Conservation (phyloP, 2,888 invertebrate genomes). For the Caenorhabditis macrosperma region DNA sequence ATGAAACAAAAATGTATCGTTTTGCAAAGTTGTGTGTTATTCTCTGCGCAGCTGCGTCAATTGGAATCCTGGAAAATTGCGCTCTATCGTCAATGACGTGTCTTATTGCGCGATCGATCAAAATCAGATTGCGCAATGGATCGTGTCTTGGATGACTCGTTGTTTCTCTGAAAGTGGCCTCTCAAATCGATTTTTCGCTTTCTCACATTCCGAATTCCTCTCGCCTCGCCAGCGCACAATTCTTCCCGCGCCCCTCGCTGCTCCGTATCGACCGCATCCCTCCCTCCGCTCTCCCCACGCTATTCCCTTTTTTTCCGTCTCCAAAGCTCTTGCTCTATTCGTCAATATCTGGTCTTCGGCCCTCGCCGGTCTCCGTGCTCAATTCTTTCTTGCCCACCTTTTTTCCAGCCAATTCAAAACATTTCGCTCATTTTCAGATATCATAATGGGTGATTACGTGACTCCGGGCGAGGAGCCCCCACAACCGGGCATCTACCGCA, state of each 20-base stretch:
- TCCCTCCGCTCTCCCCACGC: slow-evolving; percentile 5
- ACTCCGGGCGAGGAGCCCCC: slow-evolving; percentile 58
- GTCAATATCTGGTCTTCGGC: slow-evolving; percentile 63
- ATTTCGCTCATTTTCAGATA: slow-evolving; percentile 2
- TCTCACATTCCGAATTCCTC: slow-evolving; percentile 9
- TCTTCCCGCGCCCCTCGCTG: slow-evolving; percentile 22
- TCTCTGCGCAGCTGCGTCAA: slow-evolving; percentile 21
- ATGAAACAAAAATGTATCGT: too few species aligned
- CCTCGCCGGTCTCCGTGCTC: slow-evolving; percentile 32
- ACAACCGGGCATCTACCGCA: slow-evolving; percentile 86
- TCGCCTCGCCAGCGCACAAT: neutral
- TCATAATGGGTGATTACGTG: slow-evolving; percentile 62
- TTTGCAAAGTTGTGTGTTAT: neutral
- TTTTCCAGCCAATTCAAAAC: neutral
- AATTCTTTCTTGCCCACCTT: neutral
- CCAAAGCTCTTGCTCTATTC: slow-evolving; percentile 1
- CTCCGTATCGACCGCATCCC: slow-evolving; percentile 35
- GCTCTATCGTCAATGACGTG: slow-evolving; percentile 38
- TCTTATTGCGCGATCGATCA: slow-evolving; percentile 33
- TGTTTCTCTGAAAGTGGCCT: neutral
- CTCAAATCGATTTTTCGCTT: neutral
- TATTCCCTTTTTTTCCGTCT: slow-evolving; percentile 18
- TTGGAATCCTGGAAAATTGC: slow-evolving; percentile 8
- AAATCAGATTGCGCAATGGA: slow-evolving; percentile 39
- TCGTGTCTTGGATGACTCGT: neutral